Conservation (phyloP, 2,797 vertebrate species). For the Anomalospiza imberbis region DNA sequence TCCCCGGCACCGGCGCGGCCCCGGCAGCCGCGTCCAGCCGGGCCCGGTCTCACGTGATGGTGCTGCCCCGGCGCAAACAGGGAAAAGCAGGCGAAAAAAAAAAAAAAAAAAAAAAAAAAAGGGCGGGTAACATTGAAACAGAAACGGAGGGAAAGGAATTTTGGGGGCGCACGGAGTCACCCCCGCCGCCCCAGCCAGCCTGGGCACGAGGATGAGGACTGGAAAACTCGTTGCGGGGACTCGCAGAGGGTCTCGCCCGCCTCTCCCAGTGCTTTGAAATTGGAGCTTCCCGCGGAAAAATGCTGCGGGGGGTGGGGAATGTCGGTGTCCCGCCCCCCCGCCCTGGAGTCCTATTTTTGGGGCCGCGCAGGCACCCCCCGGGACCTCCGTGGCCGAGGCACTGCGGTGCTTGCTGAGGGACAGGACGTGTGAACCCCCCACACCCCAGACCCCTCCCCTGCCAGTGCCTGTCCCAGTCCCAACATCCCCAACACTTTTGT, state of each 20-base stretch:
- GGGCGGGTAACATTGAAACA: too few species aligned
- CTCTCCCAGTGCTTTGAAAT: background rate
- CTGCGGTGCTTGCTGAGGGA: background rate
- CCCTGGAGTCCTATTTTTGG: background rate
- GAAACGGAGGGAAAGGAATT: accelerated
- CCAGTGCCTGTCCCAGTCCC: background rate
- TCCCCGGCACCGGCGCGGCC: background rate
- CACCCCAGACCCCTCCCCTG: too few species aligned
- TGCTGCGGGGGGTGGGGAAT: background rate
- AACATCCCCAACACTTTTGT: accelerated
- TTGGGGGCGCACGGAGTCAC: accelerated
- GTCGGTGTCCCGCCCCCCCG: accelerated
- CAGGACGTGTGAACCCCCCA: too few species aligned
- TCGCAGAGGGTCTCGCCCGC: background rate
- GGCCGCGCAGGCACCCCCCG: accelerated
- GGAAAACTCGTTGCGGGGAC: background rate
- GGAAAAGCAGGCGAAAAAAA: background rate
- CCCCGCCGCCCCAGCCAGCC: background rate
- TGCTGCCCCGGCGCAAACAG: background rate
- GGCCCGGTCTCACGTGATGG: background rate
- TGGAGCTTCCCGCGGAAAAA: background rate
- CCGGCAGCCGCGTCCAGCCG: background rate
- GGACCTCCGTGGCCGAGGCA: accelerated
- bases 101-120: background rate
- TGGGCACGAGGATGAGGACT: background rate